Evolutionary conservation across 23 tunicate species (phyloP).

Genomic region (Diplosoma virens): DNA sequence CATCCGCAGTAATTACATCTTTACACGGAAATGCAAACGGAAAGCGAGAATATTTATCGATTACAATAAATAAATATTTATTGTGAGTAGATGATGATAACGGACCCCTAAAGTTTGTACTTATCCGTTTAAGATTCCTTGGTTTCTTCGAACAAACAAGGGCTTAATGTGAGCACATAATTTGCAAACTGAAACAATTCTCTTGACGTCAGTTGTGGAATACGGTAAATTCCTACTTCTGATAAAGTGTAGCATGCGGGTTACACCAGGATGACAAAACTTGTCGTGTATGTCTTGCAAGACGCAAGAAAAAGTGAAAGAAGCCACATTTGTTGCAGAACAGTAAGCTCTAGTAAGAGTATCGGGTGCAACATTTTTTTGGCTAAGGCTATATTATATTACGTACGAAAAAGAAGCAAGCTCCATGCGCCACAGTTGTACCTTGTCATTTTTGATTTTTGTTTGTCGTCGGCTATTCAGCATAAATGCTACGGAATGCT

Average conservation of each 20-base stretch:
- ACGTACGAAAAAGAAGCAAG: too few species aligned
- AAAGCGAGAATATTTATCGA: conserved; percentile 22
- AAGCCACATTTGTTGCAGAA: not conserved
- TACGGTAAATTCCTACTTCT: conserved; percentile 1
- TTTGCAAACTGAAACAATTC: not conserved
- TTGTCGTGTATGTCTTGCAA: conserved; percentile 3
- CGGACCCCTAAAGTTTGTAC: conserved; percentile 5
- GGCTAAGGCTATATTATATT: too few species aligned
- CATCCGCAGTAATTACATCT: not conserved
- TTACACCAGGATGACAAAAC: conserved; percentile 17
- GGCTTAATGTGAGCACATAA: conserved; percentile 2
- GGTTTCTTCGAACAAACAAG: not conserved
- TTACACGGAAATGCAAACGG: conserved; percentile 16
- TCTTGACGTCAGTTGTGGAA: conserved; percentile 3
- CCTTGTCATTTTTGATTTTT: too few species aligned
- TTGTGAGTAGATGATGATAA: not conserved
- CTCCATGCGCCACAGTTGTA: too few species aligned
- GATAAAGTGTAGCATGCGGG: conserved; percentile 8
- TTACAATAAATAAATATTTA: not conserved
- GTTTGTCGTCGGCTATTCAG: too few species aligned
- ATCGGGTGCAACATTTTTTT: too few species aligned
- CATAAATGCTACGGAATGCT: too few species aligned
- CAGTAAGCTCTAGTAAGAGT: not conserved
- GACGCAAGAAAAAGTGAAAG: too few species aligned
- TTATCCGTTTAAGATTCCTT: not conserved